Evolutionary conservation across 1,140 invertebrate species (phyloP).

Genomic region (Bathynomus jamesi): DNA sequence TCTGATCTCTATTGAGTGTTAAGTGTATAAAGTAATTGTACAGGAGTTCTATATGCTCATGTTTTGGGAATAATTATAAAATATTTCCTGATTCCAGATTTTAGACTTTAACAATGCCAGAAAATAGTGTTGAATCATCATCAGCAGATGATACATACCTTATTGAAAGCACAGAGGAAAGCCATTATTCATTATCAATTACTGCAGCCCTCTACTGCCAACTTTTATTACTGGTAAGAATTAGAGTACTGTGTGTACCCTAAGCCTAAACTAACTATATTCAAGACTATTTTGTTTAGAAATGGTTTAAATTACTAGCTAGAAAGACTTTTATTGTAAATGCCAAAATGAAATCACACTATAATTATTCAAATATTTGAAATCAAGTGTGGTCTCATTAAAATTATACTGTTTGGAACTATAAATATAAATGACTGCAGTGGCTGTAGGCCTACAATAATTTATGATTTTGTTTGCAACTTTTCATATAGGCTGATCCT

Average conservation of each 20-base stretch:
- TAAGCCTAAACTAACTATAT: neutral
- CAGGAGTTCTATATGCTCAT: too few relatives aligned
- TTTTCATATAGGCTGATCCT: too few relatives aligned
- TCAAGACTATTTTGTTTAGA: neutral
- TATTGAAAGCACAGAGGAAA: constrained; percentile 5
- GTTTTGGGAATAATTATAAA: too few relatives aligned
- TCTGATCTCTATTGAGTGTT: too few relatives aligned
- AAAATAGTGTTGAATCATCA: neutral
- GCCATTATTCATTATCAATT: constrained; percentile 20
- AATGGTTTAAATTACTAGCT: neutral
- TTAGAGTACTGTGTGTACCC: neutral
- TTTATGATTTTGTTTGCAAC: too few relatives aligned
- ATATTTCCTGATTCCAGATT: too few relatives aligned
- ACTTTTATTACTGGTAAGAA: constrained; percentile 17
- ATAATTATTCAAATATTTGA: neutral
- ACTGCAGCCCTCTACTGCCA: constrained; percentile 16
- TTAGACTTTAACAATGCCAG: too few relatives aligned
- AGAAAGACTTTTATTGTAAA: neutral
- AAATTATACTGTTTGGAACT: too few relatives aligned
- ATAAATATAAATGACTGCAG: too few relatives aligned
- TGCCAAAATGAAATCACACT: neutral
- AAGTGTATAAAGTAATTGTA: too few relatives aligned
- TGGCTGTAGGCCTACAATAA: too few relatives aligned
- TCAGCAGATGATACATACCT: neutral
- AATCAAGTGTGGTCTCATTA: too few relatives aligned